A percentile compares a stretch with the other conserved stretches of the same genome.
Conservation (phyloP, 2,888 invertebrate species). For the Hofmannophila pseudospretella region DNA sequence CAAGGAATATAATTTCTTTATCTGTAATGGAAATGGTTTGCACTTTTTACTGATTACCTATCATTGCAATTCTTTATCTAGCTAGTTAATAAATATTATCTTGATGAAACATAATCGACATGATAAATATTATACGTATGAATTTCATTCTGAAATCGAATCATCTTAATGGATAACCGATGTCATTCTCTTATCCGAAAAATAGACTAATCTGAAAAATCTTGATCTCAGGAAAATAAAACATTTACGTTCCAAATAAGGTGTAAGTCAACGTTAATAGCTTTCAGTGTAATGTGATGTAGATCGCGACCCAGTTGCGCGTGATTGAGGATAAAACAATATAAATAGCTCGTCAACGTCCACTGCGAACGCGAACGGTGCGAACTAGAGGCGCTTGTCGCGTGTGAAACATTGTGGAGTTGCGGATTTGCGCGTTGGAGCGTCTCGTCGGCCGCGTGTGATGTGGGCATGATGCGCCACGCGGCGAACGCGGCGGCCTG, state of each 20-base stretch:
- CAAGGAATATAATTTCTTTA: too few relatives aligned
- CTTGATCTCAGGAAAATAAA: background rate
- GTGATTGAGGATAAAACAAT: constrained; percentile 77
- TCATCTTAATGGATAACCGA: too few relatives aligned
- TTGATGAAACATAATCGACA: too few relatives aligned
- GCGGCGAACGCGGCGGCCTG: constrained; percentile 62
- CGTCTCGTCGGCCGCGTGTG: constrained; percentile 30
- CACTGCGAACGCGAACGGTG: constrained; percentile 36
- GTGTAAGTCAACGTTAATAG: constrained; percentile 28
- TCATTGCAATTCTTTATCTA: too few relatives aligned
- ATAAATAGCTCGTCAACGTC: constrained; percentile 73
- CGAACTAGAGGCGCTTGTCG: constrained; percentile 19
- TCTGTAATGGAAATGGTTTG: too few relatives aligned
- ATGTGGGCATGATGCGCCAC: constrained; percentile 74
- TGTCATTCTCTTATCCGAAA: too few relatives aligned
- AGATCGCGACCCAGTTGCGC: constrained; percentile 72
- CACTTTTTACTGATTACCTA: too few relatives aligned
- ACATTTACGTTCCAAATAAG: constrained; percentile 42
- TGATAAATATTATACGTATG: too few relatives aligned
- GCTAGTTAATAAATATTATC: too few relatives aligned
- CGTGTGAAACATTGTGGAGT: background rate
- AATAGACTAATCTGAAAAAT: too few relatives aligned
- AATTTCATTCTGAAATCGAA: too few relatives aligned
- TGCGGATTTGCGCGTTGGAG: constrained; percentile 1
- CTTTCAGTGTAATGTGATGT: constrained; percentile 60